Conservation (phyloP, 2,113 vertebrate genomes). For the Bettongia penicillata region DNA sequence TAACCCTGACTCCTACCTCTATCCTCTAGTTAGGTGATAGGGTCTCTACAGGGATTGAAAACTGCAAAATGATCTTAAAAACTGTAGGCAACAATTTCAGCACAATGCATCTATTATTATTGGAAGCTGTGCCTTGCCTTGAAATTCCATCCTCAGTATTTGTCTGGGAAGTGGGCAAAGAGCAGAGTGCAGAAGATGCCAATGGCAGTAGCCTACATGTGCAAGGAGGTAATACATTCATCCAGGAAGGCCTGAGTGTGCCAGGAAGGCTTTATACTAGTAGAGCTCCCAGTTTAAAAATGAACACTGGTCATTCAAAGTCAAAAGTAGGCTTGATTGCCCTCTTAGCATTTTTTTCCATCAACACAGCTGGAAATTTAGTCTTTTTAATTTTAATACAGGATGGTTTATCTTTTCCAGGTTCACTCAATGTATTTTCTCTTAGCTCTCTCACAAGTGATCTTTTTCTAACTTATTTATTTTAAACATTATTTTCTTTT, state of each 20-base stretch:
- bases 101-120: background rate
- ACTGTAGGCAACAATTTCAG: constrained; percentile 5
- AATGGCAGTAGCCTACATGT: background rate
- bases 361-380: background rate
- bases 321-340: background rate
- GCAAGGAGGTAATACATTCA: background rate
- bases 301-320: background rate
- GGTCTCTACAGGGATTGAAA: background rate
- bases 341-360: background rate
- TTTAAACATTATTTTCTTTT: background rate
- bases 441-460: background rate
- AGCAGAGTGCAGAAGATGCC: background rate
- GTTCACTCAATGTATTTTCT: background rate
- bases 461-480: background rate
- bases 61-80: background rate
- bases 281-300: background rate
- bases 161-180: constrained; percentile 8
- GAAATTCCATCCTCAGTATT: constrained; percentile 4
- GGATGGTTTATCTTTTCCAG: background rate
- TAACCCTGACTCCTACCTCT: background rate
- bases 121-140: background rate
- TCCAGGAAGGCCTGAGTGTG: background rate
- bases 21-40: background rate
- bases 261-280: background rate
- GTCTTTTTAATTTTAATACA: background rate